These are phyloP conservation scores for Adoxophyes honmai DNA, from an alignment of 1,140 invertebrate species.

Conservation along the genomic window DNA sequence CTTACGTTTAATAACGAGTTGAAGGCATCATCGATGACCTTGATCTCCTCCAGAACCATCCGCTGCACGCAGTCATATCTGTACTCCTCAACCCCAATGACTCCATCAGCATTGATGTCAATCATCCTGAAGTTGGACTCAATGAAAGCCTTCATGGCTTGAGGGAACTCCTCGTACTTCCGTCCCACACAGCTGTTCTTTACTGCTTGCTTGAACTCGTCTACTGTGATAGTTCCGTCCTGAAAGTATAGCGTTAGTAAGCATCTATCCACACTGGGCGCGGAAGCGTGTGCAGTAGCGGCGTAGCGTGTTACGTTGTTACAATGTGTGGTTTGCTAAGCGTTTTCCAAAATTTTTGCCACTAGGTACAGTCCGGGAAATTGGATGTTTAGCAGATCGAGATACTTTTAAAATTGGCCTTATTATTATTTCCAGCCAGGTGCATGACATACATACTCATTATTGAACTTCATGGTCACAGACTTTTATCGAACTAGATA, in stretches of 20 bases:
- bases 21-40: slow-evolving; percentile 86
- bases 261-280: slow-evolving; percentile 33
- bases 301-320: slow-evolving; percentile 30
- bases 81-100: slow-evolving; percentile 88
- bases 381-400: no score
- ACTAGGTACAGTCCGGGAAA: no score
- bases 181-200: slow-evolving; percentile 88
- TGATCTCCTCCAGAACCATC: slow-evolving; percentile 85
- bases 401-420: no score
- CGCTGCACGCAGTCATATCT: slow-evolving; percentile 88
- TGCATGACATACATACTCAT: no score
- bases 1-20: slow-evolving; percentile 87
- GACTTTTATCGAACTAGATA: no score
- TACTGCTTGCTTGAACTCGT: slow-evolving; percentile 89
- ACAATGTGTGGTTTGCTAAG: neutral
- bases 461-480: no score
- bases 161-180: slow-evolving; percentile 87
- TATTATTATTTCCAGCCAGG: no score
- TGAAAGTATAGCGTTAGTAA: slow-evolving; percentile 66
- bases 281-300: slow-evolving; percentile 22
- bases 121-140: slow-evolving; percentile 89
- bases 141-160: slow-evolving; percentile 89
- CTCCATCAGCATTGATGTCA: slow-evolving; percentile 88
- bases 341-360: no score
- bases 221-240: slow-evolving; percentile 88